Evolutionary conservation across 2,113 vertebrate genomes (phyloP).

Genomic region (Phalacrocorax pelagicus): DNA sequence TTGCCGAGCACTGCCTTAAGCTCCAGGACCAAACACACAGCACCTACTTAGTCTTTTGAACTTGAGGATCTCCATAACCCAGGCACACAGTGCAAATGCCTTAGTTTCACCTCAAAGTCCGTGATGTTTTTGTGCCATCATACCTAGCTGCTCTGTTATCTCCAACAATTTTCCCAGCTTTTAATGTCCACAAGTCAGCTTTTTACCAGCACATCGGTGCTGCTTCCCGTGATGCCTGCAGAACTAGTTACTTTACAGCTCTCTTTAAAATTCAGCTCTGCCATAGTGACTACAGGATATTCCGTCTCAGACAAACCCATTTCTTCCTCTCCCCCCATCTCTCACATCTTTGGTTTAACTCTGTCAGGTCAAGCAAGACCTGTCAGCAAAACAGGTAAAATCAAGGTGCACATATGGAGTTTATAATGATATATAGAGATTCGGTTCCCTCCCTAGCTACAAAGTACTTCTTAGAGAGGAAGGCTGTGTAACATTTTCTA

Average conservation of each 20-base stretch:
- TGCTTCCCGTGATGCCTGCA: not conserved
- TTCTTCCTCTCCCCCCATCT: not conserved
- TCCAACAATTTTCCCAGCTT: not conserved
- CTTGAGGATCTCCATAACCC: not conserved
- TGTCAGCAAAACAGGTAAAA: not conserved
- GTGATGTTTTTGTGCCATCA: accelerated
- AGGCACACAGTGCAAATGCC: not conserved
- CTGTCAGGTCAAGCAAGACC: not conserved
- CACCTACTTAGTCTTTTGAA: not conserved
- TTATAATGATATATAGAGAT: not conserved
- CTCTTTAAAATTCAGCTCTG: not conserved
- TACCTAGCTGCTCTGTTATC: not conserved
- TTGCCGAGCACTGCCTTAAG: not conserved
- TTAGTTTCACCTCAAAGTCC: not conserved
- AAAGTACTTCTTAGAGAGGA: not conserved
- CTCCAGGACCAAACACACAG: not conserved
- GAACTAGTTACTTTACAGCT: not conserved
- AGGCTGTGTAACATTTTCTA: not conserved
- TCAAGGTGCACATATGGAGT: not conserved
- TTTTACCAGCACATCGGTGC: not conserved
- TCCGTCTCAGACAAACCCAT: accelerated
- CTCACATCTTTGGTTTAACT: not conserved
- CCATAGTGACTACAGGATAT: not conserved
- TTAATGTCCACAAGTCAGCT: not conserved
- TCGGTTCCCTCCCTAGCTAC: not conserved